Evolutionary conservation across 1,140 invertebrate genomes (phyloP).

Genomic region (Anthonomus grandis): DNA sequence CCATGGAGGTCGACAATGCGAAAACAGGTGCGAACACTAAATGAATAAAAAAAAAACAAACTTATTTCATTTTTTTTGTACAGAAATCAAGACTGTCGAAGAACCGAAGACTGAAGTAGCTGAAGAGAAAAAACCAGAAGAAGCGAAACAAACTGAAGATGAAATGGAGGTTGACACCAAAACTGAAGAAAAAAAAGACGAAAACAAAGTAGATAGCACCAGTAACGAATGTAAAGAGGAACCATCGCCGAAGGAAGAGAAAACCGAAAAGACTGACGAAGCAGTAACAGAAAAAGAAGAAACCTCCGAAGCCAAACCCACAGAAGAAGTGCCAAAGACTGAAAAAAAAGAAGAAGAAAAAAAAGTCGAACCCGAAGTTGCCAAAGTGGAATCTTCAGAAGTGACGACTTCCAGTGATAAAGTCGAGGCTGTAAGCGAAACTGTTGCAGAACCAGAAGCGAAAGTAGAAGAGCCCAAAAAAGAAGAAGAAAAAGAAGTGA

Average conservation of each 20-base stretch:
- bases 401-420: not conserved
- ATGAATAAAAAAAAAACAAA: too few relatives aligned
- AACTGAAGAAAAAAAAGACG: not conserved
- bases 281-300: not conserved
- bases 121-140: slow-evolving; percentile 16
- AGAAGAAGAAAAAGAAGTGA: slow-evolving; percentile 1
- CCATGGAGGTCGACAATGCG: slow-evolving; percentile 30
- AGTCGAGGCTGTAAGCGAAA: not conserved
- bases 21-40: not conserved
- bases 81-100: slow-evolving; percentile 12
- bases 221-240: not conserved
- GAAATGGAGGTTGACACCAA: not conserved
- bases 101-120: slow-evolving; percentile 5
- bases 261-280: slow-evolving; percentile 22
- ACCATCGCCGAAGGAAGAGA: slow-evolving; percentile 2
- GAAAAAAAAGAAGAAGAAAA: slow-evolving; percentile 1
- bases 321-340: not conserved
- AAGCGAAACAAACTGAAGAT: slow-evolving; percentile 1
- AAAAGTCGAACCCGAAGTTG: not conserved
- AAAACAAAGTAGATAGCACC: slow-evolving; percentile 1
- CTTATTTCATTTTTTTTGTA: too few relatives aligned
- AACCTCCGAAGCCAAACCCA: not conserved
- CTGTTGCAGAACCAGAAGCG: too few relatives aligned
- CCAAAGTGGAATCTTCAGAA: not conserved
- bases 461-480: not conserved